phyloP scores from a whole-genome alignment of 2,888 invertebrate genomes.

The Leptopilina drosophilae region DNA sequence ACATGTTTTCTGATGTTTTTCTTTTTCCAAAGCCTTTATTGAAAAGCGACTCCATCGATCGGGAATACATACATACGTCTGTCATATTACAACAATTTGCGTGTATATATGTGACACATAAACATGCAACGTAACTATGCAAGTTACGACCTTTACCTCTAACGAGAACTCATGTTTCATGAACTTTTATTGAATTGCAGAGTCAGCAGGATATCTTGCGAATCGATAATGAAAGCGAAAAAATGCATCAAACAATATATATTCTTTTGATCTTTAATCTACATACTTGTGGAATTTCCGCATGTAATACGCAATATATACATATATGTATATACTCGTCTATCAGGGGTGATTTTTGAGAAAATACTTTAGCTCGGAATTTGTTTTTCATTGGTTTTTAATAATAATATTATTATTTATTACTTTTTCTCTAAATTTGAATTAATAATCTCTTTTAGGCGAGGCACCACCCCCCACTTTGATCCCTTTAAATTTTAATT shows the following conservation, averaged over 20 bases:
- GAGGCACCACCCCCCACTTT: no score
- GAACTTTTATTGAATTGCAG: slow-evolving; percentile 34
- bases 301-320: neutral
- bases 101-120: slow-evolving; percentile 40
- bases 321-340: no score
- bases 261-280: slow-evolving; percentile 4
- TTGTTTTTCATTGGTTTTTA: no score
- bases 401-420: no score
- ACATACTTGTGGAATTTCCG: neutral
- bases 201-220: slow-evolving; percentile 30
- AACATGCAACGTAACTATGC: slow-evolving; percentile 11
- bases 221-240: slow-evolving; percentile 27
- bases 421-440: no score
- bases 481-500: no score
- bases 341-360: no score
- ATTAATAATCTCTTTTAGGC: no score
- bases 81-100: slow-evolving; percentile 46
- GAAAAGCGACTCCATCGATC: slow-evolving; percentile 50
- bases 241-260: slow-evolving; percentile 1
- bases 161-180: slow-evolving; percentile 33
- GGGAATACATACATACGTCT: slow-evolving; percentile 32
- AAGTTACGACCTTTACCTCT: slow-evolving; percentile 37
- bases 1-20: slow-evolving; percentile 33
- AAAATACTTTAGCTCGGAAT: no score
- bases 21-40: slow-evolving; percentile 47